Percentiles rank a stretch among this genome's conserved stretches.
These are phyloP conservation scores for Lepidurus apus DNA, from an alignment of 1,140 invertebrate genomes.

Conservation along the genomic window DNA sequence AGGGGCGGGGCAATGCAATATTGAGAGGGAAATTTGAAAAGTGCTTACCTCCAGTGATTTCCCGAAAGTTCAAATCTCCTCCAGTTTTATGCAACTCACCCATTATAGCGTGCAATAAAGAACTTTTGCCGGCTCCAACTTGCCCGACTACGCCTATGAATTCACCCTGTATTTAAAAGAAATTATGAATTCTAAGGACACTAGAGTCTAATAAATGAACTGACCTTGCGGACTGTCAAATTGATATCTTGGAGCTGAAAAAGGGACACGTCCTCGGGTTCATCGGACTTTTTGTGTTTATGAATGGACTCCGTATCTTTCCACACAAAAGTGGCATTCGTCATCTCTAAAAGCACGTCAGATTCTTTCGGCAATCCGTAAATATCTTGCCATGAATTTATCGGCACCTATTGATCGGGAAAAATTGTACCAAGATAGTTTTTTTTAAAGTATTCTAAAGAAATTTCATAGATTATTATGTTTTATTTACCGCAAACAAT, in stretches of 20 bases:
- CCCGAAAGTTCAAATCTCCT: conserved; percentile 57
- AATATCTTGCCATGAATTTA: background rate
- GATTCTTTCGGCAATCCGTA: background rate
- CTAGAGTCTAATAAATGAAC: background rate
- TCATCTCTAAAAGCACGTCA: conserved; percentile 19
- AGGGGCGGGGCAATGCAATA: background rate
- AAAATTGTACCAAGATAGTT: background rate
- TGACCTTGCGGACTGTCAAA: conserved; percentile 18
- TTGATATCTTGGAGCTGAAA: conserved; percentile 26
- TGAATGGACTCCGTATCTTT: background rate
- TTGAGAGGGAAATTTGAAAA: background rate
- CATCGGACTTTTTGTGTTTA: background rate
- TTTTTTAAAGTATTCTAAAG: background rate
- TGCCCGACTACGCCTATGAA: conserved; percentile 64
- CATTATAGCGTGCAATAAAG: conserved; percentile 64
- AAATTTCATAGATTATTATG: background rate
- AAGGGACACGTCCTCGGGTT: background rate
- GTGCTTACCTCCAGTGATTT: conserved; percentile 51
- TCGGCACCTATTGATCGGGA: background rate
- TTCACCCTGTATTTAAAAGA: conserved; percentile 39
- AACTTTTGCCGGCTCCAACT: conserved; percentile 71
- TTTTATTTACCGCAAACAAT: conserved; percentile 44
- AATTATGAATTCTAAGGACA: background rate
- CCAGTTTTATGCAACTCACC: conserved; percentile 62
- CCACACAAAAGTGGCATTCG: background rate